Conservation (phyloP, 2,113 vertebrate genomes). For the Serinus canaria region DNA sequence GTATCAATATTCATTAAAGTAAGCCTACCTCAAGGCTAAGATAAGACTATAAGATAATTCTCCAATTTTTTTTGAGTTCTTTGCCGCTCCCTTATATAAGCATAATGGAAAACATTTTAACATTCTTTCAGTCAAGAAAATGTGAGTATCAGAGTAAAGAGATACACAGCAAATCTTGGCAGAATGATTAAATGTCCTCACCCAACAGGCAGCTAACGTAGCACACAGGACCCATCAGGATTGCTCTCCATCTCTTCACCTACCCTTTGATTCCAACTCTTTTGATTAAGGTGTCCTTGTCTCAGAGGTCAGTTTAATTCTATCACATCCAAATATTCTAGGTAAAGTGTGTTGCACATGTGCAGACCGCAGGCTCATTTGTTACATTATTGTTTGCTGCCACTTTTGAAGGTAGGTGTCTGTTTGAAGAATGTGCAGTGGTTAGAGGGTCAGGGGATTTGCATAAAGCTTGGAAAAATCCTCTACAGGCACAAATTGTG, state of each 20-base stretch:
- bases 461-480: conserved; percentile 80
- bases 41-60: background rate
- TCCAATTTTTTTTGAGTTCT: background rate
- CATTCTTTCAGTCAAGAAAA: conserved; percentile 29
- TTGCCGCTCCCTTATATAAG: background rate
- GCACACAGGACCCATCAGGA: background rate
- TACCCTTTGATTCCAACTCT: background rate
- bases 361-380: conserved; percentile 86
- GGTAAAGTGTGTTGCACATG: conserved; percentile 74
- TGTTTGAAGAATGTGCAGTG: conserved; percentile 93
- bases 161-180: background rate
- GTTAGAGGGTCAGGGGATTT: conserved; percentile 87
- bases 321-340: conserved; percentile 72
- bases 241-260: background rate
- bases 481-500: conserved; percentile 31
- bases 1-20: conserved; percentile 52
- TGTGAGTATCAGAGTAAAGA: background rate
- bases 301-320: conserved; percentile 83
- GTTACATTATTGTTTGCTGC: conserved; percentile 93
- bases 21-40: background rate
- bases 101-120: background rate
- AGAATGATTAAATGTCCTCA: conserved; percentile 56
- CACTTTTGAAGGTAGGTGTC: conserved; percentile 92
- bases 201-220: background rate
- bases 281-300: conserved; percentile 84